Evolutionary conservation across 1,140 invertebrate genomes (phyloP).

Genomic region (Bombus soroeensis): DNA sequence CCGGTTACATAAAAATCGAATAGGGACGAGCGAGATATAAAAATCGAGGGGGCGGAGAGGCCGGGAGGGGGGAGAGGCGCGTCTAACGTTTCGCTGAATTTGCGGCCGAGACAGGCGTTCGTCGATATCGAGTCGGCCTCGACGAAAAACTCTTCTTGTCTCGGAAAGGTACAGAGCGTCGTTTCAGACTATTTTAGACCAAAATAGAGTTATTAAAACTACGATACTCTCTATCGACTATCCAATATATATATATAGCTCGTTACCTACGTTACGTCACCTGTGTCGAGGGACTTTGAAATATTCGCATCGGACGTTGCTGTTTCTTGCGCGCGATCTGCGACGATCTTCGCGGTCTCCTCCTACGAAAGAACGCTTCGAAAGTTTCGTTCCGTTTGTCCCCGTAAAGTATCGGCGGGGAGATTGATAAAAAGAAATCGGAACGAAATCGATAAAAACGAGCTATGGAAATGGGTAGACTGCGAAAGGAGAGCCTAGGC

Average conservation of each 20-base stretch:
- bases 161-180: fast-evolving
- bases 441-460: neutral
- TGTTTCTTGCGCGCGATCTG: too few relatives aligned
- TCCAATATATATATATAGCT: too few relatives aligned
- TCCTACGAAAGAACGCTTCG: neutral
- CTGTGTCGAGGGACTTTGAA: too few relatives aligned
- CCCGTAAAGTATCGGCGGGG: neutral
- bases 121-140: neutral
- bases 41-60: neutral
- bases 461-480: too few relatives aligned
- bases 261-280: too few relatives aligned
- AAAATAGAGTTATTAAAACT: too few relatives aligned
- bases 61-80: neutral
- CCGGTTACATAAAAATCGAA: conserved; percentile 6
- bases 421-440: neutral
- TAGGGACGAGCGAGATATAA: neutral
- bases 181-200: too few relatives aligned
- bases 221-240: too few relatives aligned
- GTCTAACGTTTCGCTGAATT: neutral
- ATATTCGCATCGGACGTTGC: too few relatives aligned
- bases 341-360: too few relatives aligned
- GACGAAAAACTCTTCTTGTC: too few relatives aligned
- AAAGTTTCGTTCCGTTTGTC: neutral
- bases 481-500: neutral
- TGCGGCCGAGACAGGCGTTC: too few relatives aligned